These are phyloP conservation scores for Protobothrops mucrosquamatus DNA, from an alignment of 2,113 vertebrate genomes.

Conservation along the genomic window DNA sequence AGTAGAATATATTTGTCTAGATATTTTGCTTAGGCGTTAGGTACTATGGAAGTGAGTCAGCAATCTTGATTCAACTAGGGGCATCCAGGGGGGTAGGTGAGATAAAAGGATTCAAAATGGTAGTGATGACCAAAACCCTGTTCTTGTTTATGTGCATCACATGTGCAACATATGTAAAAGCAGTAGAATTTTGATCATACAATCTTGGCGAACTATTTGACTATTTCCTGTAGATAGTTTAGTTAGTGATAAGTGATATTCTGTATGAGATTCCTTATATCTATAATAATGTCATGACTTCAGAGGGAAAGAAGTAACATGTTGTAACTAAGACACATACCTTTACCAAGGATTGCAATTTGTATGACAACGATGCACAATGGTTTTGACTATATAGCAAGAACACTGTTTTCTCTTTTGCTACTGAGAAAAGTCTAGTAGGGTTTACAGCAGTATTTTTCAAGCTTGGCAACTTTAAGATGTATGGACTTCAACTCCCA, in stretches of 20 bases:
- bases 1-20: neutral
- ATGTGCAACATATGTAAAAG: neutral
- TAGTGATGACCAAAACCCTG: neutral
- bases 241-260: neutral
- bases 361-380: neutral
- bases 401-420: neutral
- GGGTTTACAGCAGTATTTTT: neutral
- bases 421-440: neutral
- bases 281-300: neutral
- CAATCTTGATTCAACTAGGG: neutral
- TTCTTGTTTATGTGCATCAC: neutral
- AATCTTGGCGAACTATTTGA: neutral
- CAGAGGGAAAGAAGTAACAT: neutral
- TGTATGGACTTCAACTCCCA: neutral
- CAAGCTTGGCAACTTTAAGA: neutral
- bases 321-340: neutral
- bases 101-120: neutral
- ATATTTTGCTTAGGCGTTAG: neutral
- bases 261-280: neutral
- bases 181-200: neutral
- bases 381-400: neutral
- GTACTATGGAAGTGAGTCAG: neutral
- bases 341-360: neutral
- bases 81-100: neutral
- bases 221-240: neutral